These are phyloP conservation scores for Anagrus nilaparvatae DNA, from an alignment of 1,140 invertebrate genomes.

Conservation along the genomic window DNA sequence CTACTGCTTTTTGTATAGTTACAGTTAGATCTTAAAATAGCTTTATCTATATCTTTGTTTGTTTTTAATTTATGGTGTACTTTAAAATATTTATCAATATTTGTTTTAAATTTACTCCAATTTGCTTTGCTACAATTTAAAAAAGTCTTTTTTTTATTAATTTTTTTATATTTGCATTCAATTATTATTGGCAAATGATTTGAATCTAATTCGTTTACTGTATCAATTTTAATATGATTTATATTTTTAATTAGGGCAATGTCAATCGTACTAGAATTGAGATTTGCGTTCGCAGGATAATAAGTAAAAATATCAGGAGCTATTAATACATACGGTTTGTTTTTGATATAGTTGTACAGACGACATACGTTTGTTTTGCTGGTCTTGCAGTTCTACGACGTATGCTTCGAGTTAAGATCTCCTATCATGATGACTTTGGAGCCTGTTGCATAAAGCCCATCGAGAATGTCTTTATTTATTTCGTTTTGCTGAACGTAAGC, in stretches of 20 bases:
- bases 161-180: not conserved
- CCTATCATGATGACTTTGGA: not conserved
- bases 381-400: not conserved
- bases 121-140: conserved; percentile 1
- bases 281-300: not conserved
- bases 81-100: not conserved
- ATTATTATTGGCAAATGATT: conserved; percentile 2
- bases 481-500: not conserved
- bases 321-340: not conserved
- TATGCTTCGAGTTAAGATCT: conserved; percentile 5
- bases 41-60: not conserved
- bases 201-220: conserved; percentile 1
- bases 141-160: not conserved
- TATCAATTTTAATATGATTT: not conserved
- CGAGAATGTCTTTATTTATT: not conserved
- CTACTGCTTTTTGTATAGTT: no score
- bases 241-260: conserved; percentile 4
- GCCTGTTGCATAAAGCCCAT: not conserved
- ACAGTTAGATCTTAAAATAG: not conserved
- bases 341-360: not conserved
- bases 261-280: conserved; percentile 1
- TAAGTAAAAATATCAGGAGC: not conserved
- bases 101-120: not conserved
- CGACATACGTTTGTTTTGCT: not conserved
- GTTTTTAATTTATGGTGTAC: no score